Evolutionary conservation across 2,797 vertebrate species (phyloP).

Genomic region (Eulemur coronatus): DNA sequence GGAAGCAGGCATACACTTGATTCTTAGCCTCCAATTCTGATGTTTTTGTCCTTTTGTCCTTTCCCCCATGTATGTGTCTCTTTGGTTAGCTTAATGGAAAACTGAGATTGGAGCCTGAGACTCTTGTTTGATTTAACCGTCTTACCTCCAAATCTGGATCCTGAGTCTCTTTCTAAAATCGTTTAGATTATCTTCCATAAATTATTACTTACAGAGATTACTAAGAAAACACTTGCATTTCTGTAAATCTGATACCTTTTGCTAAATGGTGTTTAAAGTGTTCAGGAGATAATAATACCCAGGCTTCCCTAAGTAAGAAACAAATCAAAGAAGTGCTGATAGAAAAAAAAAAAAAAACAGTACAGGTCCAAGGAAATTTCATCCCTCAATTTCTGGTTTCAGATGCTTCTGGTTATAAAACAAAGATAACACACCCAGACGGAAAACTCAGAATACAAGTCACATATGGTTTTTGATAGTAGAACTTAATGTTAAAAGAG

Average conservation of each 20-base stretch:
- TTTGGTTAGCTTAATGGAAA: constrained; percentile 25
- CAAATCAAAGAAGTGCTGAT: constrained; percentile 17
- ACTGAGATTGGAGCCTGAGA: neutral
- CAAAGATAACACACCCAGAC: neutral
- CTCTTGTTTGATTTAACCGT: neutral
- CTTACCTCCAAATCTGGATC: neutral
- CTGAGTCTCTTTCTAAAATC: neutral
- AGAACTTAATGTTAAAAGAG: neutral
- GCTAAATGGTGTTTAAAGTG: constrained; percentile 36
- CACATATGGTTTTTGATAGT: neutral
- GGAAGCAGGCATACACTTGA: neutral
- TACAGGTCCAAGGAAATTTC: neutral
- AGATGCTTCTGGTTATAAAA: neutral
- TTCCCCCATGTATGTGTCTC: neutral
- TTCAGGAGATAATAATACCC: constrained; percentile 24
- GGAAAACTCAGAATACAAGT: neutral
- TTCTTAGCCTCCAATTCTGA: neutral
- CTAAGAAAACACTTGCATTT: constrained; percentile 43
- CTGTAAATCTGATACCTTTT: constrained; percentile 36
- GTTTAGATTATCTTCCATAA: constrained; percentile 24
- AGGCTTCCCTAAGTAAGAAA: constrained; percentile 18
- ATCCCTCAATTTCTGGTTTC: constrained; percentile 24
- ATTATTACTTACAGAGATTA: neutral
- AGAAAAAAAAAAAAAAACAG: neutral
- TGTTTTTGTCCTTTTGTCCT: neutral